Evolutionary conservation across 2,888 invertebrate species (phyloP).

Genomic region (Mythimna pallens): DNA sequence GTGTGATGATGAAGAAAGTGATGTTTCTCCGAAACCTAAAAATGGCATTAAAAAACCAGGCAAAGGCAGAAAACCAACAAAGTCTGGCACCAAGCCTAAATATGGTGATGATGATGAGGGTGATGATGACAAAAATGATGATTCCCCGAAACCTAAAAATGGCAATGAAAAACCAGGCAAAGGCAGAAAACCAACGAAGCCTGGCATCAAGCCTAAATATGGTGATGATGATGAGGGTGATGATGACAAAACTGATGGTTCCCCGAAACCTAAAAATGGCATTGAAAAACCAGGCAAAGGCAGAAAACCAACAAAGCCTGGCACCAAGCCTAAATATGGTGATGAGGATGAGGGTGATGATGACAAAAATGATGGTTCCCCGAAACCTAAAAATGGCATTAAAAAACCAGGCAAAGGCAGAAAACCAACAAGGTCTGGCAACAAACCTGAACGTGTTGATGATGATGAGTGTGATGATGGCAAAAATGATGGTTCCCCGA

Average conservation of each 20-base stretch:
- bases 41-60: neutral
- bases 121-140: neutral
- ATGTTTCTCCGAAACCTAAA: no score
- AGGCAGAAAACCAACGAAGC: neutral
- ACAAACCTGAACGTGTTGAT: no score
- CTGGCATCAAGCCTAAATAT: rapidly evolving
- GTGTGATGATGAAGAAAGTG: neutral
- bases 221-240: neutral
- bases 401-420: neutral
- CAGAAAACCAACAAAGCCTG: neutral
- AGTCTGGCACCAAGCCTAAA: neutral
- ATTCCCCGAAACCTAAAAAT: neutral
- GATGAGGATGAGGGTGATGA: neutral
- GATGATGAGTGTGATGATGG: no score
- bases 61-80: no score
- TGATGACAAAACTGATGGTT: no score
- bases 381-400: neutral
- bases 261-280: no score
- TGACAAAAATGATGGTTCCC: neutral
- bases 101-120: no score
- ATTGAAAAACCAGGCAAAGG: neutral
- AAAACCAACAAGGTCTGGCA: neutral
- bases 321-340: neutral
- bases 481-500: no score
- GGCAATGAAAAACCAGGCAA: neutral